phyloP scores from a whole-genome alignment of 2,797 vertebrate species.

The Gymnothorax reevesii region DNA sequence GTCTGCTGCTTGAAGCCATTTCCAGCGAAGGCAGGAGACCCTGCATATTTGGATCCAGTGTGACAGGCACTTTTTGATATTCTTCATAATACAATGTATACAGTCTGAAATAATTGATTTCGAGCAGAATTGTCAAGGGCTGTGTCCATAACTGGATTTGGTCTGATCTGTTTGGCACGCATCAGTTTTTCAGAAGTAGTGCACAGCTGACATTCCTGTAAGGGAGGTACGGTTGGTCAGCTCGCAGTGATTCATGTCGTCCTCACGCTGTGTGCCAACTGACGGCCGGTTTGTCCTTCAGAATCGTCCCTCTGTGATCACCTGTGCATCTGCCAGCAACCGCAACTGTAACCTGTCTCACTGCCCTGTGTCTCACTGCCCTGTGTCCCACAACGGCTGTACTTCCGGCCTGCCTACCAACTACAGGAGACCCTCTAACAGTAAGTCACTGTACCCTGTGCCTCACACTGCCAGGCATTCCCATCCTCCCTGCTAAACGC shows the following conservation, averaged over 20 bases:
- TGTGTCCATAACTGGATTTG: background rate
- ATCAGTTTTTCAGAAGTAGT: too few species aligned
- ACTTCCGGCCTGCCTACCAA: conserved; percentile 68
- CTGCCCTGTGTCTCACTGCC: conserved; percentile 92
- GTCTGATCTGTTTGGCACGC: background rate
- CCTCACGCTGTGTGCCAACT: conserved; percentile 19
- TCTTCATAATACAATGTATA: background rate
- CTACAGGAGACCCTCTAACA: conserved; percentile 81
- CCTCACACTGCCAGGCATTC: background rate
- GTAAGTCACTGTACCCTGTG: conserved; percentile 70
- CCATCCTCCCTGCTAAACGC: background rate
- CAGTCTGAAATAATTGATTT: background rate
- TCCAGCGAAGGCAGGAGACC: background rate
- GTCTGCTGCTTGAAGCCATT: background rate
- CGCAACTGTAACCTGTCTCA: conserved; percentile 96
- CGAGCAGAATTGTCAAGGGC: background rate
- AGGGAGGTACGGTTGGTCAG: background rate
- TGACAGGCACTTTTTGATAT: background rate
- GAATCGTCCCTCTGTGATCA: conserved; percentile 98
- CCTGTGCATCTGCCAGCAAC: conserved; percentile 91
- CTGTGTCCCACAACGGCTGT: conserved; percentile 87
- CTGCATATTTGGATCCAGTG: background rate
- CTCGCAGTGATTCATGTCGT: background rate
- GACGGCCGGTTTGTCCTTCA: conserved; percentile 54
- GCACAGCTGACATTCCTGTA: background rate